Percentiles rank a stretch among this genome's conserved stretches.
phyloP scores from a whole-genome alignment of 23 tunicate genomes.

The Ciona savignyi region DNA sequence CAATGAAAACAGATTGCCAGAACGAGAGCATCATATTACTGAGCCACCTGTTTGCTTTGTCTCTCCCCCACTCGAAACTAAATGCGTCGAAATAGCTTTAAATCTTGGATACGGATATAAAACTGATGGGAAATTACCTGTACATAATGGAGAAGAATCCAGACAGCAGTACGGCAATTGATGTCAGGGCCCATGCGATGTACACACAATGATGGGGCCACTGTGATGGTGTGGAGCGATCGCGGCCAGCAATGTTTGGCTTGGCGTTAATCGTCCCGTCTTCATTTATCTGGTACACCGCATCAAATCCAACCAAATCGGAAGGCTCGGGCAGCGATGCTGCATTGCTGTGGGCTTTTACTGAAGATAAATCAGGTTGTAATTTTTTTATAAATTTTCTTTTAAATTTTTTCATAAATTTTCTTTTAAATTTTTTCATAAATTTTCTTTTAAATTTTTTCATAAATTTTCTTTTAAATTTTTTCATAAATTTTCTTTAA shows the following conservation, averaged over 20 bases:
- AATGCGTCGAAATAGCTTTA: neutral
- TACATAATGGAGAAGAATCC: slow-evolving; percentile 89
- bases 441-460: neutral
- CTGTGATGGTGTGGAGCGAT: slow-evolving; percentile 16
- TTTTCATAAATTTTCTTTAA: neutral
- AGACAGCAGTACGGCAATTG: slow-evolving; percentile 54
- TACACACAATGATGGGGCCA: slow-evolving; percentile 93
- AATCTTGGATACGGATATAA: too few species aligned
- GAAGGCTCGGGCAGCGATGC: slow-evolving; percentile 78
- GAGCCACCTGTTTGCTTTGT: slow-evolving; percentile 87
- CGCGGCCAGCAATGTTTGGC: slow-evolving; percentile 24
- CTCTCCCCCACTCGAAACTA: slow-evolving; percentile 95
- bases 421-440: slow-evolving; percentile 13
- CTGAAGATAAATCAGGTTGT: slow-evolving; percentile 6
- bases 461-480: neutral
- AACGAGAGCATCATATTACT: slow-evolving; percentile 90
- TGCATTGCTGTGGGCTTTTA: slow-evolving; percentile 38
- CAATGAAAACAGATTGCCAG: slow-evolving; percentile 85
- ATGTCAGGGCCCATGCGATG: slow-evolving; percentile 77
- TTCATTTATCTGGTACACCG: slow-evolving; percentile 69
- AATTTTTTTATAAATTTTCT: neutral
- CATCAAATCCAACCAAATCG: slow-evolving; percentile 70
- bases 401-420: neutral
- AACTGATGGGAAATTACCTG: slow-evolving; percentile 42
- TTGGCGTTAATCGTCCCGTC: slow-evolving; percentile 86